Conservation (phyloP, 2,888 invertebrate genomes). For the Caenorhabditis doughertyi region DNA sequence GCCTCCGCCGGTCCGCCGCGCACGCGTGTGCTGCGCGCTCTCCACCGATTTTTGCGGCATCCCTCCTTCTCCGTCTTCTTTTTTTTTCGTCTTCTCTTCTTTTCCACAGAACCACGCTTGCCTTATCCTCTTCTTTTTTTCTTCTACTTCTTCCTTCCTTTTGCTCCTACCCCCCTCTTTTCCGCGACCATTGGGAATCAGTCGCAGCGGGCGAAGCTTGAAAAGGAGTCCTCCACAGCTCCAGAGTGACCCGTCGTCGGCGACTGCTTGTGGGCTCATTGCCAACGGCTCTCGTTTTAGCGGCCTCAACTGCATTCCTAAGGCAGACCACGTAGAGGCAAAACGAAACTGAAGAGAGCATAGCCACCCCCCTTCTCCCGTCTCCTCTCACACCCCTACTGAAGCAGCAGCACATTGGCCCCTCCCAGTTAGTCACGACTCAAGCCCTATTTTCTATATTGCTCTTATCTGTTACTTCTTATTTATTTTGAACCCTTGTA, state of each 20-base stretch:
- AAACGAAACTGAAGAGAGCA: conserved; percentile 63
- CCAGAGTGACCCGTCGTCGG: conserved; percentile 51
- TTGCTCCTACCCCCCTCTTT: conserved; percentile 26
- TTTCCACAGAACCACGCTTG: conserved; percentile 16
- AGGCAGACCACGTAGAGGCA: conserved; percentile 64
- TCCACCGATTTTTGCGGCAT: conserved; percentile 45
- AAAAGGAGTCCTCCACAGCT: conserved; percentile 14
- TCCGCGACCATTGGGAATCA: conserved; percentile 26
- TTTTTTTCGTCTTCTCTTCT: conserved; percentile 7
- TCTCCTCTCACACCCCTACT: conserved; percentile 64
- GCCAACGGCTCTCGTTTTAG: conserved; percentile 61
- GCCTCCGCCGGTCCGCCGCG: conserved; percentile 45
- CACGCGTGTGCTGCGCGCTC: conserved; percentile 54
- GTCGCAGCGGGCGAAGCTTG: conserved; percentile 49
- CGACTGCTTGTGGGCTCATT: conserved; percentile 53
- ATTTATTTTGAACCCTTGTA: conserved; percentile 36
- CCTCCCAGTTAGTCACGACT: conserved; percentile 68
- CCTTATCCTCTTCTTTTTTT: conserved; percentile 19
- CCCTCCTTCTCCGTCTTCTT: conserved; percentile 6
- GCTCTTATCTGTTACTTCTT: conserved; percentile 57
- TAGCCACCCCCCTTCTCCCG: conserved; percentile 45
- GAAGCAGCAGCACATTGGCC: conserved; percentile 66
- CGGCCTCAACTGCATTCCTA: conserved; percentile 60
- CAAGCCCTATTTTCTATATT: conserved; percentile 61
- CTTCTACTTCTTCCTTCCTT: conserved; percentile 8